These are phyloP conservation scores for Poeciliopsis paucimaculata DNA, from an alignment of 2,797 vertebrate species.

Conservation along the genomic window DNA sequence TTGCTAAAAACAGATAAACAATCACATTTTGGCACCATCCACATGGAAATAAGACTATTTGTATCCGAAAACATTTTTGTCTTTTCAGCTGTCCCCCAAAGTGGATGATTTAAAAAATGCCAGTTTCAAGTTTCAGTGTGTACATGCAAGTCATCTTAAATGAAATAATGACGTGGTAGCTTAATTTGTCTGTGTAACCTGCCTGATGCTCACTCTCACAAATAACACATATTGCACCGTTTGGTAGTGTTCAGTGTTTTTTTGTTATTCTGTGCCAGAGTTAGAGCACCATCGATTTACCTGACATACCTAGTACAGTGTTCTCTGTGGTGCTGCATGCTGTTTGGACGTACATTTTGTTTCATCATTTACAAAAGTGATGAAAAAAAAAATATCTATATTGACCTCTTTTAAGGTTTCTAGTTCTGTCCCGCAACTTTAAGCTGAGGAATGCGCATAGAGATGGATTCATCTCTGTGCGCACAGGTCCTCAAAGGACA, in stretches of 20 bases:
- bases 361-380: background rate
- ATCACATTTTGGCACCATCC: background rate
- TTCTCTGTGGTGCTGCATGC: background rate
- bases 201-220: background rate
- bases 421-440: too few relatives aligned
- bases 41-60: background rate
- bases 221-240: background rate
- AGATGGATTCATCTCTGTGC: background rate
- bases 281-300: background rate
- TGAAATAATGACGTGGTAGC: background rate
- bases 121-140: background rate
- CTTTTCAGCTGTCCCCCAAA: background rate
- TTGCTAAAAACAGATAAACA: conserved; percentile 35
- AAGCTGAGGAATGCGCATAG: too few relatives aligned
- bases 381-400: too few relatives aligned
- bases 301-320: background rate
- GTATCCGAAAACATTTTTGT: background rate
- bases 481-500: background rate
- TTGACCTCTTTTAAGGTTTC: too few relatives aligned
- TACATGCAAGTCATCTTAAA: background rate
- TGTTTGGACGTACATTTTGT: background rate
- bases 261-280: background rate
- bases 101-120: background rate
- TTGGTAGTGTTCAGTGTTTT: too few relatives aligned
- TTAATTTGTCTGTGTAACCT: background rate